A percentile compares a stretch with the other conserved stretches of the same genome.
phyloP scores from a whole-genome alignment of 1,140 invertebrate genomes.

The Heliconius himera region DNA sequence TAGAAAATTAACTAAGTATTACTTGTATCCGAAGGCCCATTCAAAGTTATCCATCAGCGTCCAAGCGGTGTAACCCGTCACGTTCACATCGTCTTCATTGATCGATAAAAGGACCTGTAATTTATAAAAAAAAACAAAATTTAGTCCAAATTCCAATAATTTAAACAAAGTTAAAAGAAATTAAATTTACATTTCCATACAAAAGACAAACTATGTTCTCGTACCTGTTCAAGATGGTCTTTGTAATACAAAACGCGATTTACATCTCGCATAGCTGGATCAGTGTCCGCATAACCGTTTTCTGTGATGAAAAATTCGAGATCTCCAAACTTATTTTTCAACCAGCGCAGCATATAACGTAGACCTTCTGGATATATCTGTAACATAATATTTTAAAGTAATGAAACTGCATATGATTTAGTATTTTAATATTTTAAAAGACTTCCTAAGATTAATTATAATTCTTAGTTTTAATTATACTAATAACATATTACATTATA shows the following conservation, averaged over 20 bases:
- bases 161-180: too few relatives aligned
- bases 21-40: slow-evolving; percentile 80
- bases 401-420: too few relatives aligned
- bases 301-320: slow-evolving; percentile 85
- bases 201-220: too few relatives aligned
- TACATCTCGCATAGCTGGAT: slow-evolving; percentile 71
- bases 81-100: slow-evolving; percentile 42
- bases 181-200: too few relatives aligned
- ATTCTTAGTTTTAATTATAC: too few relatives aligned
- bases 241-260: slow-evolving; percentile 27
- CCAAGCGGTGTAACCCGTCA: slow-evolving; percentile 85
- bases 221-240: slow-evolving; percentile 54
- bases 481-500: too few relatives aligned
- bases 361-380: slow-evolving; percentile 59
- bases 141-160: too few relatives aligned
- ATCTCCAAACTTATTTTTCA: slow-evolving; percentile 84
- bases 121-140: not conserved
- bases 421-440: slow-evolving; percentile 65
- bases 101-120: slow-evolving; percentile 46
- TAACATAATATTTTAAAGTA: not conserved
- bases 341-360: slow-evolving; percentile 78
- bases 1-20: slow-evolving; percentile 42
- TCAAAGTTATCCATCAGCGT: slow-evolving; percentile 88
- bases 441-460: slow-evolving; percentile 48
- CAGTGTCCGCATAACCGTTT: slow-evolving; percentile 83